phyloP scores from a whole-genome alignment of 2,797 vertebrate species.

The Stomatorhinus walkeri region DNA sequence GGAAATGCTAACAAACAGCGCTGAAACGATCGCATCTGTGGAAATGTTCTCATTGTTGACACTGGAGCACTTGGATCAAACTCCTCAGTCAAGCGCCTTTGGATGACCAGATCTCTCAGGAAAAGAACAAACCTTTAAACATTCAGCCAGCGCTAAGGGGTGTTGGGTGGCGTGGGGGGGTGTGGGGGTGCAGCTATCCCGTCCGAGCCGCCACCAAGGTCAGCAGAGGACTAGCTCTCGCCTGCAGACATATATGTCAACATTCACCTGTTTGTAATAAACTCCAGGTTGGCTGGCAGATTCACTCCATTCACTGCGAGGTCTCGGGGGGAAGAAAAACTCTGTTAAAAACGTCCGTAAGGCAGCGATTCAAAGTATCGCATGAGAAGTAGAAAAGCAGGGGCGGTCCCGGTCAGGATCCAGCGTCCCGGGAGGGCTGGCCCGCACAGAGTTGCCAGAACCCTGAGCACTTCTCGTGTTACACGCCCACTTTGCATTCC shows the following conservation, averaged over 20 bases:
- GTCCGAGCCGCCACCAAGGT: neutral
- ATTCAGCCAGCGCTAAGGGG: neutral
- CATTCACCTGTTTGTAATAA: slow-evolving; percentile 21
- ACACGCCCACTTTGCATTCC: neutral
- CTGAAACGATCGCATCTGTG: neutral
- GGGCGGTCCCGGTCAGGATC: neutral
- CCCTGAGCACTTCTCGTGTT: neutral
- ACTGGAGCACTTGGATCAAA: neutral
- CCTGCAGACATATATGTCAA: neutral
- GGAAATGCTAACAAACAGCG: neutral
- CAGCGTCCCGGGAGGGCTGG: neutral
- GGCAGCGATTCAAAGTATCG: neutral
- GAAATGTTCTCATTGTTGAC: slow-evolving; percentile 14
- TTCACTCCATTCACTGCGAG: neutral
- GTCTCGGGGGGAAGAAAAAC: neutral
- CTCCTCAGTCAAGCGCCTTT: neutral
- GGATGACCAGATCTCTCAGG: neutral
- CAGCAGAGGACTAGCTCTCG: neutral
- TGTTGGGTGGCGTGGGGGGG: neutral
- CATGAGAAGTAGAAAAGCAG: neutral
- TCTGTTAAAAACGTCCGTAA: neutral
- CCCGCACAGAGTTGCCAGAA: neutral
- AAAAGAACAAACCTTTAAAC: neutral
- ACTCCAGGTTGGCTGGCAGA: neutral
- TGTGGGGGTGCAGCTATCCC: neutral